phyloP scores from a whole-genome alignment of 1,140 invertebrate species.

The Meloidogyne exigua region DNA sequence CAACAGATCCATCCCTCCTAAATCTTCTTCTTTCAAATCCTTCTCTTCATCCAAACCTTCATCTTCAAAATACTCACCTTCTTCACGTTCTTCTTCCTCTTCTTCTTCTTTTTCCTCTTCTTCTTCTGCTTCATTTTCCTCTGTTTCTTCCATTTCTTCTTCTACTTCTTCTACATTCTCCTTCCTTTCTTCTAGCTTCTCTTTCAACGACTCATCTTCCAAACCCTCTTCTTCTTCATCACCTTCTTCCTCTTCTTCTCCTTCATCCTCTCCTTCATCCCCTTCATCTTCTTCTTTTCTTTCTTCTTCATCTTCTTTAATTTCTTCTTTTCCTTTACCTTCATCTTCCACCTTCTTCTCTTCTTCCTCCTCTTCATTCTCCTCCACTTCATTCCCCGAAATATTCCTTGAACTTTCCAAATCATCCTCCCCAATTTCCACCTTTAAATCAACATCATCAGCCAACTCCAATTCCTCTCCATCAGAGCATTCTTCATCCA shows the following conservation, averaged over 20 bases:
- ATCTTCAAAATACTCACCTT: too few relatives aligned
- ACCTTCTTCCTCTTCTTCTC: not conserved
- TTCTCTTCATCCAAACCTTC: too few relatives aligned
- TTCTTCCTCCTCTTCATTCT: too few relatives aligned
- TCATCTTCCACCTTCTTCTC: not conserved
- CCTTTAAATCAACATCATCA: slow-evolving; percentile 55
- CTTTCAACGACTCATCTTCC: not conserved
- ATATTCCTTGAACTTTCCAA: slow-evolving; percentile 53
- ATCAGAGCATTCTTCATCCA: not conserved
- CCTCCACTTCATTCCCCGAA: not conserved
- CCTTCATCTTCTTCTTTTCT: not conserved
- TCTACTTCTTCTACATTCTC: too few relatives aligned
- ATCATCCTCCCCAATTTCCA: slow-evolving; percentile 50
- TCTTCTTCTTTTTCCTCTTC: too few relatives aligned
- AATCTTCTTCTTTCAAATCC: too few relatives aligned
- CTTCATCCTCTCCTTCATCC: not conserved
- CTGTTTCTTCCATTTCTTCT: too few relatives aligned
- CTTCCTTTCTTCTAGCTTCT: not conserved
- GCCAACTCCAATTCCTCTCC: not conserved
- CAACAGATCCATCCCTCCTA: too few relatives aligned
- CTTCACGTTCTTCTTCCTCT: too few relatives aligned
- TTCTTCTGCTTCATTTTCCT: too few relatives aligned
- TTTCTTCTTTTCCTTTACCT: not conserved
- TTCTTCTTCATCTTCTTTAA: not conserved
- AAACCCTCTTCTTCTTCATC: not conserved